These are phyloP conservation scores for Murina feae DNA, from an alignment of 2,113 vertebrate genomes.

Conservation along the genomic window DNA sequence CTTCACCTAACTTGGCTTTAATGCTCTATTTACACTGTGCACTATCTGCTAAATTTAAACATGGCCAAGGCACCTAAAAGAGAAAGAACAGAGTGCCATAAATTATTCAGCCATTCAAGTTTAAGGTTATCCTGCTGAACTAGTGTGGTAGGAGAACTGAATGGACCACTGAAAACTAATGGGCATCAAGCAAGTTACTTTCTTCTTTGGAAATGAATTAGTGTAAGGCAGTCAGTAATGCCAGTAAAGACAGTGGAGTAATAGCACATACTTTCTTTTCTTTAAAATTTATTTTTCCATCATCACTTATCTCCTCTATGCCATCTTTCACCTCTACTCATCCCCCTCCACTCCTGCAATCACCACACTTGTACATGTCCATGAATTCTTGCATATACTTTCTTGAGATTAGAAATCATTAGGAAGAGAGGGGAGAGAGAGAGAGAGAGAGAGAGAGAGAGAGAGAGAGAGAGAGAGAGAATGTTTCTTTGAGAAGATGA, in stretches of 20 bases:
- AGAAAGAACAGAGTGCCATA: not conserved
- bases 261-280: not conserved
- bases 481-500: not conserved
- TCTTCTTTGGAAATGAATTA: not conserved
- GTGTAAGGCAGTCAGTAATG: not conserved
- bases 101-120: not conserved
- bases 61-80: not conserved
- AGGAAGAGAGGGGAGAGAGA: no score
- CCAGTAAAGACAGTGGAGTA: not conserved
- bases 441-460: no score
- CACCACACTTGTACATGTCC: no score
- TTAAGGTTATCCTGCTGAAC: not conserved
- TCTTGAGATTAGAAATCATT: not conserved
- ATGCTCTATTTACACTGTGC: not conserved
- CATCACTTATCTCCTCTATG: no score
- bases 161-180: not conserved
- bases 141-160: not conserved
- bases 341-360: no score
- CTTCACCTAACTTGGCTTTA: not conserved
- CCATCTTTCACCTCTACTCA: no score
- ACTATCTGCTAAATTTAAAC: not conserved
- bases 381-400: not conserved
- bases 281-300: no score
- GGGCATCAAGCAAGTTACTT: not conserved
- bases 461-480: not conserved